A percentile compares a stretch with the other conserved stretches of the same genome.
Conservation (phyloP, 2,797 vertebrate genomes). For the Chromobotia macracanthus region DNA sequence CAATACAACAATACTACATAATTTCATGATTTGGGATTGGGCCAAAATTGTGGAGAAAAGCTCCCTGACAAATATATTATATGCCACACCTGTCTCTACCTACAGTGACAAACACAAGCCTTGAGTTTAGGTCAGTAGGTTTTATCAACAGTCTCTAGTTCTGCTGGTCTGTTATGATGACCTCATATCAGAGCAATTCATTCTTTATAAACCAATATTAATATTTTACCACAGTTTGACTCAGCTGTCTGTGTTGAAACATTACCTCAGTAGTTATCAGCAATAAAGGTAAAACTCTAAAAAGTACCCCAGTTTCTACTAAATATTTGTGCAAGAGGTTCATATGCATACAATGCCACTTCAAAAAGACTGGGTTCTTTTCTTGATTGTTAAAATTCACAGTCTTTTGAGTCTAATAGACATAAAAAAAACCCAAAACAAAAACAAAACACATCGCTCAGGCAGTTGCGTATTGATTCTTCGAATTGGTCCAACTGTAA, state of each 20-base stretch:
- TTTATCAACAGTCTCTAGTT: background rate
- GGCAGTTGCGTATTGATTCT: conserved; percentile 24
- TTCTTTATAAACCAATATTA: conserved; percentile 46
- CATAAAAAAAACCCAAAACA: background rate
- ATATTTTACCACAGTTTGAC: conserved; percentile 48
- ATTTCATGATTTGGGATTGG: conserved; percentile 7
- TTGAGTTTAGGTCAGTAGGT: background rate
- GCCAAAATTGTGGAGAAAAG: background rate
- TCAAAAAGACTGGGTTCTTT: conserved; percentile 20
- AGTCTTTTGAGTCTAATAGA: conserved; percentile 19
- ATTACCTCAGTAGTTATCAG: conserved; percentile 41
- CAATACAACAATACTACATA: conserved; percentile 5
- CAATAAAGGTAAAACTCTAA: conserved; percentile 11
- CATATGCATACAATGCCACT: conserved; percentile 25
- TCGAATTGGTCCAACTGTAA: conserved; percentile 6
- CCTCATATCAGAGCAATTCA: conserved; percentile 32
- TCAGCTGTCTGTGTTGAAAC: conserved; percentile 9
- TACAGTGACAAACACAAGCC: background rate
- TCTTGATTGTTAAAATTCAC: conserved; percentile 49
- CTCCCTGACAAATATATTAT: background rate
- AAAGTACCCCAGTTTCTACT: conserved; percentile 28
- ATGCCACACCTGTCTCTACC: conserved; percentile 3
- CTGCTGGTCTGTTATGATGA: conserved; percentile 24
- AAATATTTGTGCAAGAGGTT: conserved; percentile 43
- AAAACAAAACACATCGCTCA: conserved; percentile 10